Base-by-base conservation (phyloP, 1,140 invertebrate species). In the Cydia strobilella region DNA sequence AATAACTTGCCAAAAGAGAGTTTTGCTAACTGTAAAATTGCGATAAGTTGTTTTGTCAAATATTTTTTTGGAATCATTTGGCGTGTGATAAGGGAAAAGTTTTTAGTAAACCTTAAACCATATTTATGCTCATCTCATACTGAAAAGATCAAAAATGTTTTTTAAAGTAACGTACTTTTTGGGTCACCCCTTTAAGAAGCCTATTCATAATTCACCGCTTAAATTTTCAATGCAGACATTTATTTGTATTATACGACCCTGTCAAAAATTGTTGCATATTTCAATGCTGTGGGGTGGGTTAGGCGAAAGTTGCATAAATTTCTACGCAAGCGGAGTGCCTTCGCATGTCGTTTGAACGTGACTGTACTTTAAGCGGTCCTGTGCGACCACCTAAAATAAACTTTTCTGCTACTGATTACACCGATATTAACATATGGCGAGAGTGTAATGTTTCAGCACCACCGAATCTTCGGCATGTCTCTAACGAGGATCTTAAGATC, bases 251-350 rank as follows among this genome's bases (percentile, higher is more conserved):
- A 31, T 35, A 31, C 63, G 63, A 31, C 63, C 63, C 27, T 69
- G 65, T 69, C 27, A 69, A 69, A 69, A 69, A 18, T 69, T 20
- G 18, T 69, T 69, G 65, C 65, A 69, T 35, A 69, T 69, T 69
- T 69, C n/a, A 73, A 75, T 63, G 75, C 25, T 13, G 72, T 73
- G 76, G 74, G 82, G 82, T 80, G 81, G 78, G 78, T 48, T 48
- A 63, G 65, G 74, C 72, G 72, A 82, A 79, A 84, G 75, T 80
- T 87, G 84, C 81, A 89, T 87, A 89, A 80, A 86, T 85, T 87
- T 82, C 78, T 80, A 81, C 82, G 81, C 76, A 81, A 77, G 84
- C 81, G 82, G 84, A 89, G 82, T 86, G 83, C 74, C 76, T 87
- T 87, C 77, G 82, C 83, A 65, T 87, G 82, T 89, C 76, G 59